Conservation (phyloP, 2,797 vertebrate species). For the Phataginus tricuspis region DNA sequence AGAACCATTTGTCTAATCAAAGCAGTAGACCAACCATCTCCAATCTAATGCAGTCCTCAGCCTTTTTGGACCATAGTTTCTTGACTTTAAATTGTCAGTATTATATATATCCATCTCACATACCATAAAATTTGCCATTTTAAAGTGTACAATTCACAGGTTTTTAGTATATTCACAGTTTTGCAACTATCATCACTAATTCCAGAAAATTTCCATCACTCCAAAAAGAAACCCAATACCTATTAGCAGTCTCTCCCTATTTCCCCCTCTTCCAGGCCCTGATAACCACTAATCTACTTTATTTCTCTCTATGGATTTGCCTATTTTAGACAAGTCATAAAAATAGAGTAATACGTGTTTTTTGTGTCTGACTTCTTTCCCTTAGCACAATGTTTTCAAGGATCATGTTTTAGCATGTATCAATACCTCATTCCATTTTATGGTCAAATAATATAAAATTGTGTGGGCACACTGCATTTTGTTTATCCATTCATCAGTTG, state of each 20-base stretch:
- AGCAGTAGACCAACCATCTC: not conserved
- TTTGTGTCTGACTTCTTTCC: constrained; percentile 45
- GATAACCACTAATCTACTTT: not conserved
- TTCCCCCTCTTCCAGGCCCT: not conserved
- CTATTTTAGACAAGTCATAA: constrained; percentile 34
- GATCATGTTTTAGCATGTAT: not conserved
- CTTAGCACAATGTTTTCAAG: not conserved
- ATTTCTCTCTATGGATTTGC: constrained; percentile 2
- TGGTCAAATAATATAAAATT: not conserved
- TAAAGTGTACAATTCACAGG: not conserved
- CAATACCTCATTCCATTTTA: constrained; percentile 19
- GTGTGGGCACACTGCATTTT: not conserved
- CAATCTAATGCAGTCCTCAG: not conserved
- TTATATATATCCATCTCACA: not conserved
- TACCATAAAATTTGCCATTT: not conserved
- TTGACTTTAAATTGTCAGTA: not conserved
- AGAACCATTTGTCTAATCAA: not conserved
- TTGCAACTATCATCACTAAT: not conserved
- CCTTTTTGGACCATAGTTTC: not conserved
- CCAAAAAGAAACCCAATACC: not conserved
- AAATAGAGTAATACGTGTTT: not conserved
- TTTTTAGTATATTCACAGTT: not conserved
- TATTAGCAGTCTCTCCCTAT: not conserved
- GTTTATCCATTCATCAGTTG: not conserved
- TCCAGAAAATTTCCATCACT: not conserved